Percentiles rank a stretch among this genome's conserved stretches.
Evolutionary conservation across 2,113 vertebrate genomes (phyloP).

Genomic region (Chaenogobius annularis): DNA sequence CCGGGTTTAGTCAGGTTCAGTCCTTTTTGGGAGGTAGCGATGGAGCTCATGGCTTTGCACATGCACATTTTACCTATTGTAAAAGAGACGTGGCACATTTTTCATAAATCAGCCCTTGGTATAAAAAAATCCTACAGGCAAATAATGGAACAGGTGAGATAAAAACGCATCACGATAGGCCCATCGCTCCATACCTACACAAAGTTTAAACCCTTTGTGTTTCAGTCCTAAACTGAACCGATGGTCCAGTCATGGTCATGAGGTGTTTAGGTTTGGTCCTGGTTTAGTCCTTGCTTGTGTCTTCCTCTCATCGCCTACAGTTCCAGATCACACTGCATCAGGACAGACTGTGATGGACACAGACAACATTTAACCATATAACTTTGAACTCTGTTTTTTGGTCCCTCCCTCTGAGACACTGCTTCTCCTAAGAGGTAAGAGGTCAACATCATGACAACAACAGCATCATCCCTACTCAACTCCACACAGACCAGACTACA

Average conservation of each 20-base stretch:
- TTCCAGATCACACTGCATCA: neutral
- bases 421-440: neutral
- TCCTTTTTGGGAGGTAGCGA: neutral
- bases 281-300: neutral
- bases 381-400: neutral
- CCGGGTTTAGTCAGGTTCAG: neutral
- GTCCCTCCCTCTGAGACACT: neutral
- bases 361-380: neutral
- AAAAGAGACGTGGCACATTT: too few relatives aligned
- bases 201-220: too few relatives aligned
- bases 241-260: neutral
- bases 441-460: neutral
- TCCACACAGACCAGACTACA: constrained; percentile 12
- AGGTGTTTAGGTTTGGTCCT: neutral
- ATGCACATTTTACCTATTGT: too few relatives aligned
- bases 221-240: too few relatives aligned
- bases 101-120: too few relatives aligned
- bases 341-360: neutral
- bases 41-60: too few relatives aligned
- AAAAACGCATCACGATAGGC: too few relatives aligned
- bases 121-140: too few relatives aligned
- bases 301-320: neutral
- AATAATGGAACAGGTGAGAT: too few relatives aligned
- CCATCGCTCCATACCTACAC: too few relatives aligned
- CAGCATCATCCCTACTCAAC: neutral